These are phyloP conservation scores for Hozukius guyotensis DNA, from an alignment of 2,797 vertebrate species.

Conservation along the genomic window DNA sequence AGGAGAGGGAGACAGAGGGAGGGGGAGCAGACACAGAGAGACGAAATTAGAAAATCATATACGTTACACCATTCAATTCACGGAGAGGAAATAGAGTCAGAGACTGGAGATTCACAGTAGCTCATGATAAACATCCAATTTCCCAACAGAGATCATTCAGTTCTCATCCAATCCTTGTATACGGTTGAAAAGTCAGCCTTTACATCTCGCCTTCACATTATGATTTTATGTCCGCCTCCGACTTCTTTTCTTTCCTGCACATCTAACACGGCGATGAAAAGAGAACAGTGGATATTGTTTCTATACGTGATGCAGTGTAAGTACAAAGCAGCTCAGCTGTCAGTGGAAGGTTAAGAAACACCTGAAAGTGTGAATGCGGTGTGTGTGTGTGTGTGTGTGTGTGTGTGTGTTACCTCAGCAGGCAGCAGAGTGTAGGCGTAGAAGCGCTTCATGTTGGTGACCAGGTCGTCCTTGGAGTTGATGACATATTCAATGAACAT, in stretches of 20 bases:
- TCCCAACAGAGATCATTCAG: constrained; percentile 53
- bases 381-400: constrained; percentile 4
- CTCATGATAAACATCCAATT: constrained; percentile 67
- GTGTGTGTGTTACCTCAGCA: constrained; percentile 87
- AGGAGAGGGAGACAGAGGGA: not conserved
- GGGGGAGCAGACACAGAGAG: not conserved
- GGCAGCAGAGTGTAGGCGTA: constrained; percentile 95
- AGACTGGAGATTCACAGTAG: constrained; percentile 31
- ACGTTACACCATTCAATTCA: constrained; percentile 35
- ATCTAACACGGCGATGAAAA: constrained; percentile 9
- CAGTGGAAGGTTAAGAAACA: constrained; percentile 29
- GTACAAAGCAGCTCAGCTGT: constrained; percentile 30
- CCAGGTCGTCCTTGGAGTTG: constrained; percentile 91
- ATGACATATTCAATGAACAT: constrained; percentile 96
- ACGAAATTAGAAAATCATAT: constrained; percentile 52
- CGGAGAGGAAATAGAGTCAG: constrained; percentile 39
- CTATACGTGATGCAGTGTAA: constrained; percentile 4
- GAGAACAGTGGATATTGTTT: constrained; percentile 5
- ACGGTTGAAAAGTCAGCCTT: constrained; percentile 27
- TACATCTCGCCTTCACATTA: constrained; percentile 24
- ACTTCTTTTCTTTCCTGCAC: constrained; percentile 1
- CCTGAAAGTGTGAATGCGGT: not conserved
- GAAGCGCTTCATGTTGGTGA: constrained; percentile 96
- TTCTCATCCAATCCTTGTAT: constrained; percentile 42
- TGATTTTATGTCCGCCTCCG: constrained; percentile 12